Evolutionary conservation across 2,888 invertebrate species (phyloP).

Genomic region (Euzophera pinguis): DNA sequence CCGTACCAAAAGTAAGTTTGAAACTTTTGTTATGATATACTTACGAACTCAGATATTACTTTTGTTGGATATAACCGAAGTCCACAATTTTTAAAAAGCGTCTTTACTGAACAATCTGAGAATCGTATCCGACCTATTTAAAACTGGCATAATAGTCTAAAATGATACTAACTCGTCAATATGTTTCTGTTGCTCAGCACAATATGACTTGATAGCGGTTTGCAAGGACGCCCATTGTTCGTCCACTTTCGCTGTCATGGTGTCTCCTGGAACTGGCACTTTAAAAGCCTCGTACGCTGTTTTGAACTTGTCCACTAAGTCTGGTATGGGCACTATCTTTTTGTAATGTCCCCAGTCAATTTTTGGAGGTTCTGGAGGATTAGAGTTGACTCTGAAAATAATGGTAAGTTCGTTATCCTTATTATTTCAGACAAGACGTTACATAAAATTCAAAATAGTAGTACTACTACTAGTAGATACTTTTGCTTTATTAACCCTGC

Average conservation of each 20-base stretch:
- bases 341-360: slow-evolving; percentile 62
- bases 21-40: no score
- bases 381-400: slow-evolving; percentile 43
- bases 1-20: no score
- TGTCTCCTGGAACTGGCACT: slow-evolving; percentile 57
- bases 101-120: no score
- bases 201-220: slow-evolving; percentile 44
- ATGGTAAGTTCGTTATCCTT: not conserved
- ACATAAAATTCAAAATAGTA: no score
- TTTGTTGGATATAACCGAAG: no score
- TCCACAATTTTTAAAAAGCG: no score
- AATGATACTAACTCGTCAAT: slow-evolving; percentile 40
- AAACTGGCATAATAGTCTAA: no score
- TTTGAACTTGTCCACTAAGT: slow-evolving; percentile 57
- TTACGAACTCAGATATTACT: no score
- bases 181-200: slow-evolving; percentile 38
- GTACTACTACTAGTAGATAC: no score
- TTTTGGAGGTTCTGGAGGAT: slow-evolving; percentile 52
- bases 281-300: slow-evolving; percentile 40
- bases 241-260: slow-evolving; percentile 43
- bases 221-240: slow-evolving; percentile 54
- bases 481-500: no score
- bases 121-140: no score
- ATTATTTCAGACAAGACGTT: no score
- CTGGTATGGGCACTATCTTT: slow-evolving; percentile 45